Base-by-base conservation (phyloP, 2,113 vertebrate species). In the Vulpes ferrilata region DNA sequence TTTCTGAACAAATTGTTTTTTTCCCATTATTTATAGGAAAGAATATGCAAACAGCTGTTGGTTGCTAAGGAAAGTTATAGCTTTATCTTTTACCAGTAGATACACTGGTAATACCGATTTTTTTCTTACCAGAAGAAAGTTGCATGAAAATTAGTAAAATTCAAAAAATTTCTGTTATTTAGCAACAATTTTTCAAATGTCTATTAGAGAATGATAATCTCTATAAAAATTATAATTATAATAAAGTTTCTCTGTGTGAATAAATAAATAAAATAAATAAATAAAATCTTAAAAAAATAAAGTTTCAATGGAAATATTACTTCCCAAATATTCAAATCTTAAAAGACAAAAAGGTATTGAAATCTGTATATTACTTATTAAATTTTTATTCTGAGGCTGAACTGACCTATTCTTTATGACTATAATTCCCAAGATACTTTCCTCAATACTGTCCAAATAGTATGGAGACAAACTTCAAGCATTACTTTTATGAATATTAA, bases 11-110 rank as follows among this genome's bases (percentile, higher is more conserved):
- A 51, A 53, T 82, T 76, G 23, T 0, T 5, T 62, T 55, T 90
- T 78, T 84, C 97, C 82, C 67, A 96, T 97, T 97, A 97, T 97
- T 98, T 96, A 90, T 73, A 11, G 2, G 8, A 38, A 22, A 83
- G 88, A 95, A 97, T 94, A 48, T 67, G 85, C 78, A 55, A 9
- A n/a, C 53, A 97, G 88, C 81, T 22, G 1, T 88, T 96, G 23
- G n/a, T 96, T 88, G 57, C 48, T 82, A n/a, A 83, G 51, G 92
- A 59, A 94, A 32, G 67, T 95, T 91, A 90, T 38, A 60, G 81
- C 27, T 85, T 38, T 3, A 65, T 13, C 65, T 95, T 93, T 88
- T 67, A 67, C 8, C 53, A 88, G 67, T 38, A 57, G 25, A 67
- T 81, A 81, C 2, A 27, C 2, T 88, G 16, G 11, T 84, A 32